Evolutionary conservation across 1,140 invertebrate species (phyloP), one percentile per base, ranked within the genome.

Genomic region (Leptinotarsa lineolata): DNA sequence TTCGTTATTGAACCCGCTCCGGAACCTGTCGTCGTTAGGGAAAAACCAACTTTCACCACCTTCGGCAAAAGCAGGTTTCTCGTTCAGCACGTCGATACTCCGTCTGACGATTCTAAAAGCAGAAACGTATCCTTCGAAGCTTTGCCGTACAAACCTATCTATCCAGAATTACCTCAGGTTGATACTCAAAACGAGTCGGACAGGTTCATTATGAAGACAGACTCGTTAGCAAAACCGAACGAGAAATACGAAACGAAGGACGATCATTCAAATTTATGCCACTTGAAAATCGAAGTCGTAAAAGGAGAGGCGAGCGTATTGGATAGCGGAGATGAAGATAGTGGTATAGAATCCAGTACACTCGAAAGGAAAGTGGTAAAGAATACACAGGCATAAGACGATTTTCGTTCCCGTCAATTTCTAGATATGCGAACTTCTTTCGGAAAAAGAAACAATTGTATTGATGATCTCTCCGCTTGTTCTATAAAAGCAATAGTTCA

Each of bases 311-410:
- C 87, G 3, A 88, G 87, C 54, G 83, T 88, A 22, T 77, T 89
- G 15, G 88, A 89, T 79, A 88, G 87, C 76, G 88, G 87, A 0
- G 88, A 89, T 75, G 88, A 89, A 73, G 88, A 88, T 76, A 89
- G 87, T 39, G 88, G 88, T 3, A 88, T 89, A 24, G 88, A 88
- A 78, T 88, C 88, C 71, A 88, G 88, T 79, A 88, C 88, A 1
- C 81, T 89, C 16, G 88, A 89, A 74, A 81, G 88, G 21, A 86
- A 87, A 78, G 22, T 72, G 6, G 22, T 72, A 6, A 75, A 66
- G 73, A 74, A 75, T 68, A 16, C 22, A 4, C 20, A 68, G 48
- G 15, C 20, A 45, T 63, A 48, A 60, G 6, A 45, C n/a, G 21
- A 30, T 67, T 13, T 67, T 67, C 12, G n/a, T 21, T 67, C 15